Conservation (phyloP, 2,797 vertebrate species). For the Trematomus bernacchii region DNA sequence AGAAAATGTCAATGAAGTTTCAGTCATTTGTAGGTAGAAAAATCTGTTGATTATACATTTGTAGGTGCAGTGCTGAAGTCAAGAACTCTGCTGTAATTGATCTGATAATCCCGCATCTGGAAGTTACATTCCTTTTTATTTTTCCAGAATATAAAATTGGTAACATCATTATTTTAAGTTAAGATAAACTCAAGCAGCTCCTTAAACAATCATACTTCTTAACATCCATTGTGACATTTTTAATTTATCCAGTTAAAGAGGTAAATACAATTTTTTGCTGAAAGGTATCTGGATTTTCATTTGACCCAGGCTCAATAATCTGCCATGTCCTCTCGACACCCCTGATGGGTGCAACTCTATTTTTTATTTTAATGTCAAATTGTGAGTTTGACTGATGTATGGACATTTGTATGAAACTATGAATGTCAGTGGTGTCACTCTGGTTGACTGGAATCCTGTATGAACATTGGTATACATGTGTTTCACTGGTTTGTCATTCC, state of each 20-base stretch:
- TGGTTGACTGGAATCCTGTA: conserved; percentile 72
- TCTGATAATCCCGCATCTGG: not conserved
- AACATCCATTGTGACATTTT: not conserved
- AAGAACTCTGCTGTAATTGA: not conserved
- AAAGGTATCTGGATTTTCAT: conserved; percentile 64
- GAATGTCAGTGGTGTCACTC: conserved; percentile 66
- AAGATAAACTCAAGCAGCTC: not conserved
- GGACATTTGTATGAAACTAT: conserved; percentile 71
- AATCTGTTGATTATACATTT: not conserved
- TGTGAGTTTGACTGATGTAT: conserved; percentile 74
- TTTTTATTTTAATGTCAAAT: conserved; percentile 53
- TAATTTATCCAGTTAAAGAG: conserved; percentile 4
- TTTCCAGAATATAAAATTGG: conserved; percentile 7
- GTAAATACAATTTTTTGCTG: conserved; percentile 41
- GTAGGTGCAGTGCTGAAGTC: not conserved
- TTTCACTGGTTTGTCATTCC: conserved; percentile 67
- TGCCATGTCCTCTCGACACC: conserved; percentile 69
- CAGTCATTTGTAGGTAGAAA: not conserved
- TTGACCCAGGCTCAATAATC: conserved; percentile 48
- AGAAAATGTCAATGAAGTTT: conserved; percentile 24
- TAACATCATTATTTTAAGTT: not conserved
- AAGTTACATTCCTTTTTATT: conserved; percentile 16
- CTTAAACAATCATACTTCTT: not conserved
- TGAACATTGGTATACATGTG: conserved; percentile 61
- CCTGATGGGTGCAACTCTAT: conserved; percentile 70